These are phyloP conservation scores for Falco rusticolus DNA, from an alignment of 2,797 vertebrate species.

Conservation along the genomic window DNA sequence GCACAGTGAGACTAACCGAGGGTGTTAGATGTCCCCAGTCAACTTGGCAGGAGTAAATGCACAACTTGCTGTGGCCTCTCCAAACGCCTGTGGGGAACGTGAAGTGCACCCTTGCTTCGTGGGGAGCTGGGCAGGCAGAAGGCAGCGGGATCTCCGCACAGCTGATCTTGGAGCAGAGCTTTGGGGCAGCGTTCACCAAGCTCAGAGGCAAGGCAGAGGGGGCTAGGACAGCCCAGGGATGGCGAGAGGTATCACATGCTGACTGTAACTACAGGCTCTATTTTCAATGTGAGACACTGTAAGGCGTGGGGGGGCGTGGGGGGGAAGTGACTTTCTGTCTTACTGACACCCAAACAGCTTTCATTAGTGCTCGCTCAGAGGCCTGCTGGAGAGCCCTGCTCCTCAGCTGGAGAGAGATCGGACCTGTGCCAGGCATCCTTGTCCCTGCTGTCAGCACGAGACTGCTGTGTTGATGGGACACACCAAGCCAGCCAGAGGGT, in stretches of 20 bases:
- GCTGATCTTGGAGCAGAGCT: not conserved
- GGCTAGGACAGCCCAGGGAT: too few relatives aligned
- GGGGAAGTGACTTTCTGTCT: not conserved
- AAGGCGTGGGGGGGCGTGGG: too few relatives aligned
- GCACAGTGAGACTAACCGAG: not conserved
- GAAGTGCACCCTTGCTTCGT: accelerated
- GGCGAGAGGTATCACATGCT: accelerated
- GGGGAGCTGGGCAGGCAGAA: accelerated
- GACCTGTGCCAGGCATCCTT: not conserved
- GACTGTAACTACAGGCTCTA: not conserved
- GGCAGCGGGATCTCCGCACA: not conserved
- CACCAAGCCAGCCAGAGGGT: not conserved
- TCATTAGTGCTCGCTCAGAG: not conserved
- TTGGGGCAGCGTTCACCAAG: not conserved
- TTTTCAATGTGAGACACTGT: not conserved
- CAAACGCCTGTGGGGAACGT: not conserved
- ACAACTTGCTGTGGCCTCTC: not conserved
- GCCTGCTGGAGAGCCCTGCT: not conserved
- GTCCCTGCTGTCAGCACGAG: not conserved
- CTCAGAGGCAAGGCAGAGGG: not conserved
- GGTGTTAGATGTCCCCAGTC: not conserved
- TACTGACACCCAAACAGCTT: not conserved
- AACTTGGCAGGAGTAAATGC: not conserved
- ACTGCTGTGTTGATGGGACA: not conserved
- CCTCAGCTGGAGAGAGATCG: not conserved